These are phyloP conservation scores for Spinus olivaceus DNA, from an alignment of 2,797 vertebrate genomes.

Conservation along the genomic window DNA sequence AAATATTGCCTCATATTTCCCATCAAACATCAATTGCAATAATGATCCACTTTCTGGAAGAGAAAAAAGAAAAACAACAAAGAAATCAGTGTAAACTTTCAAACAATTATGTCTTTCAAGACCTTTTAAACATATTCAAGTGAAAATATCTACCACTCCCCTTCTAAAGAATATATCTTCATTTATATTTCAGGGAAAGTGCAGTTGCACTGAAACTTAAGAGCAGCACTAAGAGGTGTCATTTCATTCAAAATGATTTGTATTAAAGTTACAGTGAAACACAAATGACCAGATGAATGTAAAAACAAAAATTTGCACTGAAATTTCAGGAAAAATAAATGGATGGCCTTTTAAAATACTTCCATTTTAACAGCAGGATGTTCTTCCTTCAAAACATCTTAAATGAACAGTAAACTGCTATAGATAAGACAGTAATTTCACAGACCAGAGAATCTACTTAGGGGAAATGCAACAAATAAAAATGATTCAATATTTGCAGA, in stretches of 20 bases:
- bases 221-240: background rate
- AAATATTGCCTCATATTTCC: conserved; percentile 82
- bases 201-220: background rate
- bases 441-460: background rate
- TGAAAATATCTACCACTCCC: background rate
- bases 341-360: background rate
- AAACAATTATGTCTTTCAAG: background rate
- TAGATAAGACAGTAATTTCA: background rate
- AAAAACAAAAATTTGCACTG: background rate
- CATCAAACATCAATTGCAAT: conserved; percentile 81
- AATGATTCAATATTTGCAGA: background rate
- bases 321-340: background rate
- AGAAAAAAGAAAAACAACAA: background rate
- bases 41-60: conserved; percentile 79
- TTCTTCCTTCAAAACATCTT: background rate
- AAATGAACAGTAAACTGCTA: background rate
- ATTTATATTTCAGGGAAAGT: background rate
- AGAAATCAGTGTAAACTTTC: background rate
- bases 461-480: background rate
- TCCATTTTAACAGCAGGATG: background rate
- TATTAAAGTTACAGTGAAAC: background rate
- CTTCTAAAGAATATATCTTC: background rate
- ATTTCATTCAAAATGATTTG: background rate
- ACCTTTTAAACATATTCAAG: background rate
- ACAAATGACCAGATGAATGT: background rate